Evolutionary conservation across 2,113 vertebrate species (phyloP).

Genomic region (Anguilla japonica): DNA sequence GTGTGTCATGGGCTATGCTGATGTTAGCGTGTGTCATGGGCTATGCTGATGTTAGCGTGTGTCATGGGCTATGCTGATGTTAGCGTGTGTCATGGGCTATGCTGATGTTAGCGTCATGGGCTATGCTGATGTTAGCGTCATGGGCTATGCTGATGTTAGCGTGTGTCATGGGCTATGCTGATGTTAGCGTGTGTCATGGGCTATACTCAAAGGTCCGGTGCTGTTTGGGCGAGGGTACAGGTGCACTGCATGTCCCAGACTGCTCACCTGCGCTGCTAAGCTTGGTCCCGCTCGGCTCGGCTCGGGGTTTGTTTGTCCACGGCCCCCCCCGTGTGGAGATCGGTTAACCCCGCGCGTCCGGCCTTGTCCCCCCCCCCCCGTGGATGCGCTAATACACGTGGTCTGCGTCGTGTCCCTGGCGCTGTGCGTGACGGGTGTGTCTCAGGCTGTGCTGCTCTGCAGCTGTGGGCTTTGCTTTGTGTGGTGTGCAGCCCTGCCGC

Average conservation of each 20-base stretch:
- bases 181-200: slow-evolving; percentile 69
- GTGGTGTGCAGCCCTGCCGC: slow-evolving; percentile 27
- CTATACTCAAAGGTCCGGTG: slow-evolving; percentile 99
- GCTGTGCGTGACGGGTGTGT: background rate
- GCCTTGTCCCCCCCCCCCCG: background rate
- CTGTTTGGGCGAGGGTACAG: slow-evolving; percentile 74
- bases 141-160: slow-evolving; percentile 84
- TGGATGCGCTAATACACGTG: slow-evolving; percentile 52
- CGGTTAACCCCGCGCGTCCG: background rate
- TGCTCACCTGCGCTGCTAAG: slow-evolving; percentile 79
- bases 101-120: slow-evolving; percentile 57
- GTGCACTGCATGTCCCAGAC: slow-evolving; percentile 82
- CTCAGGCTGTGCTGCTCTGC: slow-evolving; percentile 9
- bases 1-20: no score
- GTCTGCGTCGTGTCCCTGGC: slow-evolving; percentile 40
- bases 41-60: slow-evolving; percentile 77
- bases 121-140: slow-evolving; percentile 38
- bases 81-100: slow-evolving; percentile 83
- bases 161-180: slow-evolving; percentile 83
- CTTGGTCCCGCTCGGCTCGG: slow-evolving; percentile 91
- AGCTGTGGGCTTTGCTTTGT: slow-evolving; percentile 44
- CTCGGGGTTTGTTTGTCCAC: slow-evolving; percentile 61
- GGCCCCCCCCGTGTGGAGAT: slow-evolving; percentile 74
- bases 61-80: no score
- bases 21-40: slow-evolving; percentile 69